Conservation (phyloP, 2,888 invertebrate species). For the Drosophila meridiana region DNA sequence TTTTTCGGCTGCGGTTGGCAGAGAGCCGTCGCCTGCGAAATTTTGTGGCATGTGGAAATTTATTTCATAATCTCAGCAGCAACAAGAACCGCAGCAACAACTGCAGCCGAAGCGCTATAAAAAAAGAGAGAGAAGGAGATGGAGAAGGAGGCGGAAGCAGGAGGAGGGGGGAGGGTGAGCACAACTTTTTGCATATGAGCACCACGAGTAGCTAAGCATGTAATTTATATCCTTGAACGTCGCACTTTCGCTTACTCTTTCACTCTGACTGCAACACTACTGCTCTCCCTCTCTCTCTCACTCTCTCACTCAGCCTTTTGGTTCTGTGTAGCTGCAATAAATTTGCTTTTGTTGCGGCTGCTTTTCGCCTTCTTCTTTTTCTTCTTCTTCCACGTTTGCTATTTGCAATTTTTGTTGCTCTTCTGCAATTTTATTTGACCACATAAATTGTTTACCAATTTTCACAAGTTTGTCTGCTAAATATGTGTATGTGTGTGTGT, state of each 20-base stretch:
- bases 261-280: background rate
- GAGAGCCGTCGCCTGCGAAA: slow-evolving; percentile 60
- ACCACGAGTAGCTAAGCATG: slow-evolving; percentile 80
- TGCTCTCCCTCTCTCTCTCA: background rate
- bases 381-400: slow-evolving; percentile 17
- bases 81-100: slow-evolving; percentile 41
- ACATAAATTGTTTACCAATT: slow-evolving; percentile 81
- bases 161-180: background rate
- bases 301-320: slow-evolving; percentile 30
- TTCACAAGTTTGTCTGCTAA: slow-evolving; percentile 62
- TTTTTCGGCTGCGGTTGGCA: slow-evolving; percentile 58
- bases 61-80: slow-evolving; percentile 76
- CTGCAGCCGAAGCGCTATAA: slow-evolving; percentile 15
- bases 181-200: slow-evolving; percentile 68
- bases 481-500: slow-evolving; percentile 16
- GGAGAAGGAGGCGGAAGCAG: background rate
- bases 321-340: slow-evolving; percentile 58
- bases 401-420: slow-evolving; percentile 22
- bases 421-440: slow-evolving; percentile 74
- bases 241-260: slow-evolving; percentile 2
- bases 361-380: slow-evolving; percentile 28
- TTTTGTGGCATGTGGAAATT: slow-evolving; percentile 79
- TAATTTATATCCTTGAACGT: slow-evolving; percentile 73
- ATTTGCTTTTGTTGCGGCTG: slow-evolving; percentile 65
- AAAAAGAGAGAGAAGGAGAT: slow-evolving; percentile 8